Evolutionary conservation across 2,113 vertebrate species (phyloP).

Genomic region (Thryonomys swinderianus): DNA sequence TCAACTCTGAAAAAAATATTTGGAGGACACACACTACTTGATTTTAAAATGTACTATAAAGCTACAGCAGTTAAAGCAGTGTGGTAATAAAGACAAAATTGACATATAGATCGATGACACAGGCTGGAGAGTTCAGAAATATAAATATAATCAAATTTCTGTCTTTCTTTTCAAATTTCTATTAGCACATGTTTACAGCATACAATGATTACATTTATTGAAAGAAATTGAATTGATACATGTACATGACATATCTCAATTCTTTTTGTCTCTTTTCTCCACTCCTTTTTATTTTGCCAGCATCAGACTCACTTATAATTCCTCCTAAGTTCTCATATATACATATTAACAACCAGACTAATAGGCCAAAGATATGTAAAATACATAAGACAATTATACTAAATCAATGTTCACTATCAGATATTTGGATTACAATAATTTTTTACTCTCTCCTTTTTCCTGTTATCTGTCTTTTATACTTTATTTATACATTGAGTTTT

Average conservation of each 20-base stretch:
- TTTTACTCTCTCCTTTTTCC: background rate
- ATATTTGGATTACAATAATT: background rate
- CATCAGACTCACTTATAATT: background rate
- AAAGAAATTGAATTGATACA: background rate
- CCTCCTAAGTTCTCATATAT: background rate
- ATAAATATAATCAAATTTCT: background rate
- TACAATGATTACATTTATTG: background rate
- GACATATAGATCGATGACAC: background rate
- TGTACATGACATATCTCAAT: background rate
- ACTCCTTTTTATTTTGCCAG: background rate
- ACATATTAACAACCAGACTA: background rate
- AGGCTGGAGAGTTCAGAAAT: background rate
- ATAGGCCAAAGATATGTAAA: background rate
- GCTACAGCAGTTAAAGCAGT: background rate
- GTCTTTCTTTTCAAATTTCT: background rate
- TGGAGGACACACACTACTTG: background rate
- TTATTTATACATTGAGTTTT: background rate
- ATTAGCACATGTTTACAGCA: background rate
- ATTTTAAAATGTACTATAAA: slow-evolving; percentile 36
- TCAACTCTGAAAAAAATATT: background rate
- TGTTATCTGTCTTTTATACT: background rate
- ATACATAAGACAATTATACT: background rate
- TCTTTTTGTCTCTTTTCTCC: background rate
- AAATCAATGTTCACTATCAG: background rate
- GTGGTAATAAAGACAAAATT: background rate